Evolutionary conservation across 2,888 invertebrate genomes (phyloP).

Genomic region (Slavum lentiscoides): DNA sequence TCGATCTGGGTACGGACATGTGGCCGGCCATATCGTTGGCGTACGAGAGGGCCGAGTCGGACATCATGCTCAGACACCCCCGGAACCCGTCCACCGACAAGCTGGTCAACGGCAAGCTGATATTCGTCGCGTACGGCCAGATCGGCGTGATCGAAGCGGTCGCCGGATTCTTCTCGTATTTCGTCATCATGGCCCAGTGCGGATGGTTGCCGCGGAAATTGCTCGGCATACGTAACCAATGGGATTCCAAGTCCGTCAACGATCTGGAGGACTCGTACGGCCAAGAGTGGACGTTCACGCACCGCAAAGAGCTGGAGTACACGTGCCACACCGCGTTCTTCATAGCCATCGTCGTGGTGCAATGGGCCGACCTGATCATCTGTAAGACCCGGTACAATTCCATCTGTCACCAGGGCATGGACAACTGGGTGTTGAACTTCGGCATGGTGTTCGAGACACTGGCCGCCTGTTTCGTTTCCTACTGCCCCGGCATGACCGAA

Average conservation of each 20-base stretch:
- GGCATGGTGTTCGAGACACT: constrained; percentile 68
- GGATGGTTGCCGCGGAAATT: constrained; percentile 75
- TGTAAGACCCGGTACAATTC: constrained; percentile 78
- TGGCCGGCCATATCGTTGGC: constrained; percentile 76
- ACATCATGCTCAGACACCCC: constrained; percentile 70
- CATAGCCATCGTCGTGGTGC: constrained; percentile 75
- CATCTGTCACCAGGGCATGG: constrained; percentile 75
- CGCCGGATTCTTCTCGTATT: constrained; percentile 78
- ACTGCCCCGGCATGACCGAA: constrained; percentile 71
- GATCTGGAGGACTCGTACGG: constrained; percentile 74
- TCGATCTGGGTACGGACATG: constrained; percentile 80
- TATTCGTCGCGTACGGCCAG: constrained; percentile 83
- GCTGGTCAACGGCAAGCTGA: constrained; percentile 65
- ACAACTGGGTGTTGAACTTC: constrained; percentile 67
- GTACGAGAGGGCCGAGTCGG: constrained; percentile 75
- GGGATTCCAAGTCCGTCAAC: constrained; percentile 70
- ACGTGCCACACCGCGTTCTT: constrained; percentile 81
- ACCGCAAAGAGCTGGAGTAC: constrained; percentile 71
- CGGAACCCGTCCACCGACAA: constrained; percentile 63
- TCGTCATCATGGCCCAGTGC: constrained; percentile 76
- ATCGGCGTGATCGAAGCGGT: constrained; percentile 83
- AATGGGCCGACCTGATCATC: constrained; percentile 77
- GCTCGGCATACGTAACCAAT: constrained; percentile 70
- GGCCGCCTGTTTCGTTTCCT: constrained; percentile 70
- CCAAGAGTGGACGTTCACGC: constrained; percentile 72